Evolutionary conservation across 2,113 vertebrate genomes (phyloP), one percentile per base, ranked within the genome.

Genomic region (Lipotes vexillifer): DNA sequence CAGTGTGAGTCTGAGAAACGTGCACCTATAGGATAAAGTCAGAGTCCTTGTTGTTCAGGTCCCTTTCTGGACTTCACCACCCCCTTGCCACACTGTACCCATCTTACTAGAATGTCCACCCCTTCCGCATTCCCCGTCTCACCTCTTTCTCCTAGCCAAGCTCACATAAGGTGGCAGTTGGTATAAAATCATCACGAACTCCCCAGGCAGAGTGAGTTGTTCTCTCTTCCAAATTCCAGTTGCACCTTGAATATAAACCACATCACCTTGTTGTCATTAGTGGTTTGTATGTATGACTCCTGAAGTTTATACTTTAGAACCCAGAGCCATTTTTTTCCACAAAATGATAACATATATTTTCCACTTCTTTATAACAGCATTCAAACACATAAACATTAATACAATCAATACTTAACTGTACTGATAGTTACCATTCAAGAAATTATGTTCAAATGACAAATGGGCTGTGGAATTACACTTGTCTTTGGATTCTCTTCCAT

Each of bases 371-470:
- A 44, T 84, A 49, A 49, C 90, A 72, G 7, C 52, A 57, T 81
- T 33, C 29, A 75, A 93, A 75, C 68, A 95, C 27, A 31, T 59
- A 31, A 96, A 75, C 10, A 80, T 41, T 92, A 15, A 74, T 49
- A 15, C 1, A 69, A 21, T 78, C 65, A 69, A 74, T 93, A 65
- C 5, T 87, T 80, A 74, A 65, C 33, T 90, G 8, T 55, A 23
- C 14, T 90, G 83, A 71, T 84, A 59, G 31, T 52, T 65, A 69
- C 18, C 7, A 75, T 90, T 95, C 55, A 84, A 78, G 68, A 81
- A 96, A 55, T 36, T 66, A 21, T 88, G 17, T 81, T 71, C 74
- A 77, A 77, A 84, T 96, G 52, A 74, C 33, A 55, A 61, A 72
- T 38, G 18, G 20, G 13, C 59, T 94, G 92, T 72, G 66, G 11